phyloP scores from a whole-genome alignment of 2,888 invertebrate species.

The Ophraella communa region DNA sequence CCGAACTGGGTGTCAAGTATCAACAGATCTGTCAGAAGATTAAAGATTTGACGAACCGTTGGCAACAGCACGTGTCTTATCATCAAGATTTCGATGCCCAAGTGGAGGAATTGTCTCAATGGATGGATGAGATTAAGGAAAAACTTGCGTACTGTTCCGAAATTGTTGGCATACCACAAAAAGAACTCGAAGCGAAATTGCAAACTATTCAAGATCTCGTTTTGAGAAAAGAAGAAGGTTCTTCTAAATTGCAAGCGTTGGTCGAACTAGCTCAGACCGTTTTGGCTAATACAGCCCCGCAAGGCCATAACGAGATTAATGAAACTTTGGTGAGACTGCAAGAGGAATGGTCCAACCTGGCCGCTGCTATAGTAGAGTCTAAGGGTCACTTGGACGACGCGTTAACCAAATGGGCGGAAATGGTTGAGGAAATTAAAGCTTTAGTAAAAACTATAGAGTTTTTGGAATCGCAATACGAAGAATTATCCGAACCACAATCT shows the following conservation, averaged over 20 bases:
- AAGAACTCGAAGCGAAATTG: constrained; percentile 85
- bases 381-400: constrained; percentile 87
- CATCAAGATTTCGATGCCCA: constrained; percentile 88
- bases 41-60: constrained; percentile 87
- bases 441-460: constrained; percentile 82
- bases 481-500: constrained; percentile 76
- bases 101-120: constrained; percentile 64
- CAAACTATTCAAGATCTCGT: constrained; percentile 85
- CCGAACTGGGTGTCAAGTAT: constrained; percentile 91
- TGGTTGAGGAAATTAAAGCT: constrained; percentile 85
- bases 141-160: constrained; percentile 89
- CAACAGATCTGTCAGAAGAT: constrained; percentile 89
- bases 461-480: constrained; percentile 76
- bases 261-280: constrained; percentile 92
- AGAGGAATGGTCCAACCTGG: constrained; percentile 87
- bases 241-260: constrained; percentile 83
- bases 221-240: constrained; percentile 92
- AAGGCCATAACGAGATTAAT: constrained; percentile 87
- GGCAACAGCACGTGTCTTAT: constrained; percentile 89
- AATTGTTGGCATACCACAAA: constrained; percentile 76
- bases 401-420: constrained; percentile 89
- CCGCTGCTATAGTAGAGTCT: constrained; percentile 88
- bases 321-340: constrained; percentile 82
- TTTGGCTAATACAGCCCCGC: constrained; percentile 87
- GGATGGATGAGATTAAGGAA: constrained; percentile 75